These are phyloP conservation scores for Geodia barretti DNA, from an alignment of 37 sponge, comb jelly and placozoan species.

Conservation along the genomic window DNA sequence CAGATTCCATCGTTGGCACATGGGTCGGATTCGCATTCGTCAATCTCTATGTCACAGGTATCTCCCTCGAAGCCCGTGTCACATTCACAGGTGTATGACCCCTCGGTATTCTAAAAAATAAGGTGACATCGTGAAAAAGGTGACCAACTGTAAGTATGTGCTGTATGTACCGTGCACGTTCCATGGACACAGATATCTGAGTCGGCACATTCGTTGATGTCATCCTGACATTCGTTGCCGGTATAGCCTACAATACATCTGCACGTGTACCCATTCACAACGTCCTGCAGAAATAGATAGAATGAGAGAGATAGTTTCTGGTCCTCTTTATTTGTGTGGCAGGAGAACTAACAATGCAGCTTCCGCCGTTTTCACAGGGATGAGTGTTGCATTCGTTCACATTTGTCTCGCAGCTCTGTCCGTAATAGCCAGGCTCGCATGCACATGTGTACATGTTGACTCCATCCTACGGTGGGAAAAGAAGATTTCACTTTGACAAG, in stretches of 20 bases:
- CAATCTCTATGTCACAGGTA: constrained; percentile 10
- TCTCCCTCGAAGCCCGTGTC: constrained; percentile 40
- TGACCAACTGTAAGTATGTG: background rate
- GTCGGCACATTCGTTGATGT: constrained; percentile 37
- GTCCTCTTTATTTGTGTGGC: background rate
- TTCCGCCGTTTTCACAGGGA: constrained; percentile 5
- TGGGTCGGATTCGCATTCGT: constrained; percentile 1
- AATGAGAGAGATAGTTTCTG: too few relatives aligned
- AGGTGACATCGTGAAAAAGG: too few relatives aligned
- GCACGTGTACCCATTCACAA: constrained; percentile 29
- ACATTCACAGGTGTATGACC: constrained; percentile 47
- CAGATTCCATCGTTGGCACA: constrained; percentile 16
- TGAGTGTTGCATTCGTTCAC: background rate
- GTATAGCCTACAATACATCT: constrained; percentile 38
- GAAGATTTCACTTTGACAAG: background rate
- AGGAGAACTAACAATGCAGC: background rate
- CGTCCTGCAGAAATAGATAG: constrained; percentile 21
- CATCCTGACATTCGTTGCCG: constrained; percentile 20
- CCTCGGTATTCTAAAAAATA: constrained; percentile 1
- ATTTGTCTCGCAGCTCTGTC: constrained; percentile 5
- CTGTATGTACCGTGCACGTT: constrained; percentile 30
- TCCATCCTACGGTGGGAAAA: constrained; percentile 8
- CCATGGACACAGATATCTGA: constrained; percentile 15
- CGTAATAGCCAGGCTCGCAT: background rate
- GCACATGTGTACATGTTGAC: constrained; percentile 8